Evolutionary conservation across 2,888 invertebrate species (phyloP), one percentile per base, ranked within the genome.

Genomic region (Gastrophysa polygoni): DNA sequence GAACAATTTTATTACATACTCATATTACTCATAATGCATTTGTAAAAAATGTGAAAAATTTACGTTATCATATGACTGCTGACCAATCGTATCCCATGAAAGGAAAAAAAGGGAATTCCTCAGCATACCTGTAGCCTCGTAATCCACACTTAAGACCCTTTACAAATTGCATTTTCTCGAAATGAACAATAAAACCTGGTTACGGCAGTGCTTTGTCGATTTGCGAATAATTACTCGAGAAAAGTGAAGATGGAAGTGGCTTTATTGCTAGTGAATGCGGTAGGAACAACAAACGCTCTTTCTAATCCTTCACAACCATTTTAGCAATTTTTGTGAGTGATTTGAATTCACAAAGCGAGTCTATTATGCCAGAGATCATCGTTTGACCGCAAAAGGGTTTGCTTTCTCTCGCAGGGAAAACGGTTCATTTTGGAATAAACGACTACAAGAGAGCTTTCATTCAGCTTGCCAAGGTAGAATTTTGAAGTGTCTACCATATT

Each of bases 121-220:
- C 2, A 17, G 32, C 17, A 29, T n/a, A 50, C 17, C 16, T 29
- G 17, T 29, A 11, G 18, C n/a, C 32, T 51, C 34, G 20, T 34
- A 34, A 51, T 34, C 34, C 32, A 20, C 18, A 11, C 17, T 21
- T 34, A n/a, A 34, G 34, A 51, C 51, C 51, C 51, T 51, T 51
- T 24, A 29, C 34, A 20, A 51, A 34, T 51, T 51, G 18, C 51
- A 32, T 34, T 34, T 51, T n/a, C 18, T 7, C 20, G 34, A 34
- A 51, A 34, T 17, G 7, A 34, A 51, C 34, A 51, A 51, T 49
- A 29, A 10, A 49, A 29, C 8, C 16, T 48, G 20, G 32, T 51
- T 32, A 51, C 51, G 29, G 34, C 34, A 34, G 51, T 18, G 14
- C 14, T 20, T 51, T 51, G 51, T 34, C 34, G 4, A 34, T 51